Percentiles rank a stretch among this genome's conserved stretches.
These are phyloP conservation scores for human DNA, from an alignment of 2,113 vertebrate species.

Conservation along the genomic window DNA sequence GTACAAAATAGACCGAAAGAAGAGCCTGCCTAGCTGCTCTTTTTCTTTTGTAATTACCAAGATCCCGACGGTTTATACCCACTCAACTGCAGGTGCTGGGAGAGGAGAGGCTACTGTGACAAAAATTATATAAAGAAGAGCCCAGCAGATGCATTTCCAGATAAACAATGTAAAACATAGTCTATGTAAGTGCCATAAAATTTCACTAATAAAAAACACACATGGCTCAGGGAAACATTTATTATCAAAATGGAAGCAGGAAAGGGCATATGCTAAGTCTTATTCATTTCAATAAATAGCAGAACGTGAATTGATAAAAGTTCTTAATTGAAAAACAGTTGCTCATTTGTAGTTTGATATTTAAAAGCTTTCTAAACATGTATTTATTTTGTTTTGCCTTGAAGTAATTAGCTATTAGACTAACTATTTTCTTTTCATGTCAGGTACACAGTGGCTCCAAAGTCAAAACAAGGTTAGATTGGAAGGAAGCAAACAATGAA, in stretches of 20 bases:
- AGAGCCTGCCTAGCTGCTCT: neutral
- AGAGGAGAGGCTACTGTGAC: neutral
- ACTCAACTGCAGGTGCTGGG: neutral
- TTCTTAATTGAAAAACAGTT: neutral
- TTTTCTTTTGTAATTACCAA: neutral
- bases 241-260: neutral
- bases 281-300: neutral
- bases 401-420: neutral
- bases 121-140: neutral
- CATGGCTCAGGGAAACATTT: neutral
- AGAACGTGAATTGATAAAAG: neutral
- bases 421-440: slow-evolving; percentile 25
- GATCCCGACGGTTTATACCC: neutral
- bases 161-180: neutral
- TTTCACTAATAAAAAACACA: neutral
- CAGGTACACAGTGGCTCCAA: slow-evolving; percentile 2
- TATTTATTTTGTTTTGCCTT: neutral
- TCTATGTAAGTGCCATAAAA: neutral
- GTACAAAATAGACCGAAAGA: neutral
- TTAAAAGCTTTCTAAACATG: neutral
- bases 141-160: neutral
- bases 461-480: slow-evolving; percentile 24
- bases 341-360: slow-evolving; percentile 4
- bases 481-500: neutral
- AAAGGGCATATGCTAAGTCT: neutral